These are phyloP conservation scores for Ophion slaviceki DNA, from an alignment of 2,888 invertebrate genomes.

Conservation along the genomic window DNA sequence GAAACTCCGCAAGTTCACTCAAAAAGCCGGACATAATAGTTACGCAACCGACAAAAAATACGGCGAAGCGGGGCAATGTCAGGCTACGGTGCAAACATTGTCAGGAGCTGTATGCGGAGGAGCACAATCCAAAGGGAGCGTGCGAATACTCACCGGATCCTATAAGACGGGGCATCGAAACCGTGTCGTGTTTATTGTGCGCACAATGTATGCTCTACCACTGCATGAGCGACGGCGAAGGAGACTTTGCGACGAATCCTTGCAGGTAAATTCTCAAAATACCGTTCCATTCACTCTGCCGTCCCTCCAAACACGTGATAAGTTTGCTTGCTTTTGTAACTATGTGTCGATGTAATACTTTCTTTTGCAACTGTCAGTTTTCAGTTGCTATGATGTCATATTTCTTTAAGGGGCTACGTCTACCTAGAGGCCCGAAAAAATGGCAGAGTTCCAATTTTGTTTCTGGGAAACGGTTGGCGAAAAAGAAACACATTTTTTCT, in stretches of 20 bases:
- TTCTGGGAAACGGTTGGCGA: too few relatives aligned
- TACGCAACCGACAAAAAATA: constrained; percentile 83
- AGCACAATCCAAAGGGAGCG: constrained; percentile 93
- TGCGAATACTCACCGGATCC: constrained; percentile 95
- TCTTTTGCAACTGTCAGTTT: too few relatives aligned
- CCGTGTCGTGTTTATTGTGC: constrained; percentile 93
- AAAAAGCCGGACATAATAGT: constrained; percentile 88
- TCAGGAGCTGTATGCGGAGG: constrained; percentile 92
- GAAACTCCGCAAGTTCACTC: constrained; percentile 83
- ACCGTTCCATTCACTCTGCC: not conserved
- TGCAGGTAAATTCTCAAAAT: constrained; percentile 86
- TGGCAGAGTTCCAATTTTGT: too few relatives aligned
- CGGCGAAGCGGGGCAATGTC: constrained; percentile 80
- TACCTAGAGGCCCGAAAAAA: too few relatives aligned
- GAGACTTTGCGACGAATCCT: constrained; percentile 93
- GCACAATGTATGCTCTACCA: constrained; percentile 96
- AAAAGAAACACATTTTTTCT: too few relatives aligned
- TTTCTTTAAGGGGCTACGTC: too few relatives aligned
- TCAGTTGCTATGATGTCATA: too few relatives aligned
- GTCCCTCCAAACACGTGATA: too few relatives aligned
- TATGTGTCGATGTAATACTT: too few relatives aligned
- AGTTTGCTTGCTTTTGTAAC: too few relatives aligned
- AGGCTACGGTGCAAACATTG: constrained; percentile 88
- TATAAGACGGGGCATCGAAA: constrained; percentile 91
- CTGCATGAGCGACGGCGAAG: constrained; percentile 96